phyloP scores from a whole-genome alignment of 2,888 invertebrate species.

The Morpho helenor region DNA sequence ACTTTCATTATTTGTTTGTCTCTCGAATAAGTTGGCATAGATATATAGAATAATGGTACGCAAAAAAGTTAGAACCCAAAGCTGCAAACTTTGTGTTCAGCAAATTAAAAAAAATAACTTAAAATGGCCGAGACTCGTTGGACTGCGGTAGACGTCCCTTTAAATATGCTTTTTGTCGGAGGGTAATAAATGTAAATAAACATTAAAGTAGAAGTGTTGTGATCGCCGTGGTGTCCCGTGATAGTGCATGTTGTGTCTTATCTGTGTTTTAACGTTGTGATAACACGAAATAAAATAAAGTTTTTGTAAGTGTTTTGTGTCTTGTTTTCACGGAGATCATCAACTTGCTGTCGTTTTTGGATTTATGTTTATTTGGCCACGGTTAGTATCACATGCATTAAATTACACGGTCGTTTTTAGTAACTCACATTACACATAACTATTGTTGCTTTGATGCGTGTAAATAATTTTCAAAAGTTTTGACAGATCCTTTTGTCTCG shows the following conservation, averaged over 20 bases:
- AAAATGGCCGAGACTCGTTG: slow-evolving; percentile 71
- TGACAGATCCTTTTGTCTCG: slow-evolving; percentile 52
- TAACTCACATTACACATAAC: background rate
- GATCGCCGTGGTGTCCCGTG: slow-evolving; percentile 46
- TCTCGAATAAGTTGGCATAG: too few relatives aligned
- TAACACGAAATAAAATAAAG: slow-evolving; percentile 33
- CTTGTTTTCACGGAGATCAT: slow-evolving; percentile 66
- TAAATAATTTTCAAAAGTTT: slow-evolving; percentile 63
- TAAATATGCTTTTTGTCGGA: slow-evolving; percentile 49
- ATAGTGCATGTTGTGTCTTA: slow-evolving; percentile 52
- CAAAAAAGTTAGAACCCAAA: too few relatives aligned
- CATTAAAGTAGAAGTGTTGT: slow-evolving; percentile 47
- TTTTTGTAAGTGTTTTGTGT: slow-evolving; percentile 68
- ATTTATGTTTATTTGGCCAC: slow-evolving; percentile 72
- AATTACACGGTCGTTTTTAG: too few relatives aligned
- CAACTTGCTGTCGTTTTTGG: slow-evolving; percentile 61
- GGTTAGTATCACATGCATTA: slow-evolving; percentile 46
- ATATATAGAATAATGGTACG: too few relatives aligned
- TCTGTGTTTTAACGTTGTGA: slow-evolving; percentile 49
- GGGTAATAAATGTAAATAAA: slow-evolving; percentile 60
- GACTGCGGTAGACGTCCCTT: slow-evolving; percentile 65
- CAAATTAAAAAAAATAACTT: slow-evolving; percentile 16
- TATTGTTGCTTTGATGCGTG: slow-evolving; percentile 41
- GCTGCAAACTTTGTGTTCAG: too few relatives aligned
- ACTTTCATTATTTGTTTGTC: too few relatives aligned